Conservation (phyloP, 1,140 invertebrate genomes). For the Scaptomyza pallida region DNA sequence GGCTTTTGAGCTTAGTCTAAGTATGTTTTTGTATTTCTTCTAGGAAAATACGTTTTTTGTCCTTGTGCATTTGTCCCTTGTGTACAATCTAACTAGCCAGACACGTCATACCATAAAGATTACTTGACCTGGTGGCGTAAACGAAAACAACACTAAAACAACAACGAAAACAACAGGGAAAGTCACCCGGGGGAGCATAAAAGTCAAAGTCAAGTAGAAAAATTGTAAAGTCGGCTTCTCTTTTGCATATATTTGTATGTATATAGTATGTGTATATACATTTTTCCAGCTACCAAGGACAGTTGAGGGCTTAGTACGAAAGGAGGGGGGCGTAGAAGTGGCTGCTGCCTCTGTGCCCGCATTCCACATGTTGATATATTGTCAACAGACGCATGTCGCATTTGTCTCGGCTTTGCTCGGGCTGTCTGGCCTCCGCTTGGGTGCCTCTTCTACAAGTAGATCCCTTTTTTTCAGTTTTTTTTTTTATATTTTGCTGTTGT, state of each 20-base stretch:
- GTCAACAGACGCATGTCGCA: constrained; percentile 81
- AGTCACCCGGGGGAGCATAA: constrained; percentile 5
- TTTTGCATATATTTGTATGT: constrained; percentile 54
- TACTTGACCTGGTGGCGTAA: constrained; percentile 32
- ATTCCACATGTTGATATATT: constrained; percentile 80
- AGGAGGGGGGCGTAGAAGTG: no score
- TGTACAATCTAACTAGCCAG: background rate
- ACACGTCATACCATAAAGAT: constrained; percentile 19
- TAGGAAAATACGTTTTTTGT: no score
- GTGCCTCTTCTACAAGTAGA: constrained; percentile 10
- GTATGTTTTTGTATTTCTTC: no score
- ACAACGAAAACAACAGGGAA: background rate
- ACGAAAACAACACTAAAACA: constrained; percentile 1
- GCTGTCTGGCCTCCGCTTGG: constrained; percentile 18
- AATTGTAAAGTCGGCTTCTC: constrained; percentile 57
- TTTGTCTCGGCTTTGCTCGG: constrained; percentile 68
- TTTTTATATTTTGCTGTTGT: constrained; percentile 29
- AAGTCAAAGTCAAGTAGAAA: constrained; percentile 67
- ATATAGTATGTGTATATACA: background rate
- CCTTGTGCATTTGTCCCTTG: background rate
- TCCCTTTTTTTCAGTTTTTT: constrained; percentile 23
- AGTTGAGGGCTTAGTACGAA: background rate
- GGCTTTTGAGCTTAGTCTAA: no score
- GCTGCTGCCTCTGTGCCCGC: constrained; percentile 23
- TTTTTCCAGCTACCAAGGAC: constrained; percentile 13